Evolutionary conservation across 2,888 invertebrate genomes (phyloP).

Genomic region (Drosophila nr. perissopoda): DNA sequence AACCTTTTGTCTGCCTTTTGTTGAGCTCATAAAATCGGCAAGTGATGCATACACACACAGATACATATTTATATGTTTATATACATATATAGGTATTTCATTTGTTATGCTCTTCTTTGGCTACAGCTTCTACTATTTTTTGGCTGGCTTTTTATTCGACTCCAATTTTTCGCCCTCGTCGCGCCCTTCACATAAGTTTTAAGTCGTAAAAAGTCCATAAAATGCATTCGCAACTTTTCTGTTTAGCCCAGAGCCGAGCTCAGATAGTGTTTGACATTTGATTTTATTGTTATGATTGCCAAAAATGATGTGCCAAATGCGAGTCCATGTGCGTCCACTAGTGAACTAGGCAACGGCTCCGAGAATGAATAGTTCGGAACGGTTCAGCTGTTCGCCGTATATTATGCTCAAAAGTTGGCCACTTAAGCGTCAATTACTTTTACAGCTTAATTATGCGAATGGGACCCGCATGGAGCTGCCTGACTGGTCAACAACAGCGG

Average conservation of each 20-base stretch:
- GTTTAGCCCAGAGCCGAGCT: constrained; percentile 29
- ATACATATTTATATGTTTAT: constrained; percentile 72
- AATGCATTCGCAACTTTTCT: constrained; percentile 78
- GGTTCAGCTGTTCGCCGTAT: constrained; percentile 40
- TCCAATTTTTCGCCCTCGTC: constrained; percentile 30
- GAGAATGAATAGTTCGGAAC: neutral
- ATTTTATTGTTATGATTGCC: constrained; percentile 77
- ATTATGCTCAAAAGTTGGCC: constrained; percentile 73
- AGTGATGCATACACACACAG: constrained; percentile 43
- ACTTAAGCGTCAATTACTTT: constrained; percentile 75
- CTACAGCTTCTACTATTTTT: constrained; percentile 40
- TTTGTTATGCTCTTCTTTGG: constrained; percentile 78
- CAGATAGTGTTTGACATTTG: constrained; percentile 68
- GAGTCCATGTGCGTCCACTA: constrained; percentile 20
- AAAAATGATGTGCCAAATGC: constrained; percentile 77
- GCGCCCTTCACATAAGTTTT: constrained; percentile 73
- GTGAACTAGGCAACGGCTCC: neutral
- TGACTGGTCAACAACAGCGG: constrained; percentile 19
- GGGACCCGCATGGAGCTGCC: constrained; percentile 45
- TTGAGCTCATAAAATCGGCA: constrained; percentile 73
- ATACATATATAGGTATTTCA: constrained; percentile 41
- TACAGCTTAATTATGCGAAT: constrained; percentile 75
- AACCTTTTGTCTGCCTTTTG: constrained; percentile 49
- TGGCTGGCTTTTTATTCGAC: constrained; percentile 60
- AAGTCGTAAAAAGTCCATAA: constrained; percentile 80